Base-by-base conservation (phyloP, 2,113 vertebrate genomes). In the Triplophysa siluroides region DNA sequence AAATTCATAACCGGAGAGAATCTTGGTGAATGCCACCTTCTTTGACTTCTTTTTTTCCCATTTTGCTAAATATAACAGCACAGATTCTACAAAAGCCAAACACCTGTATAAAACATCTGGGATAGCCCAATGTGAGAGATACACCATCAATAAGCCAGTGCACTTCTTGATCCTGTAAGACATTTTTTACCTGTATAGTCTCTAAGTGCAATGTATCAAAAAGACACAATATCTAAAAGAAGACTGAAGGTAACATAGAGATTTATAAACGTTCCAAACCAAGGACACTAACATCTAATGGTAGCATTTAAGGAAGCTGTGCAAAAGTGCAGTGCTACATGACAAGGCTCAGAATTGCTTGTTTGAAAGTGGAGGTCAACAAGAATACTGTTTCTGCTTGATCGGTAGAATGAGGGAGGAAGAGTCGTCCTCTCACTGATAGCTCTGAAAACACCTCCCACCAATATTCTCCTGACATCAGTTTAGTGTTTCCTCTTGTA, bases 401-500 rank as follows among this genome's bases (percentile, higher is more conserved):
- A n/a, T 58, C 2, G 54, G 19, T 58, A 58, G 16, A 56, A 8
- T 58, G 18, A 18, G 52, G 14, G 47, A 13, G 9, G 47, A 50
- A 16, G 2, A 50, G 4, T 50, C 2, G 8, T 16, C 3, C 4
- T 50, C 47, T 50, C 47, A 50, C 9, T 50, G 16, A 54, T 54
- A 54, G 50, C 16, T 54, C 50, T 16, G 14, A 16, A 5, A 16
- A 14, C 50, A 0, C 9, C 10, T 11, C 43, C 11, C 11, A 12
- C 8, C 8, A 12, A 18, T 54, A 19, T 4, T 68, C 1, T 2
- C 26, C 69, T 38, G 50, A 56, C 26, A 38, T 8, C 26, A 72
- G 19, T 72, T 72, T 72, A 41, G 58, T 60, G 13, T 8, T 43
- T 73, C 12, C 70, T 73, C 54, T 73, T 73, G 24, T 11, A 60